These are phyloP conservation scores for Xyliphius kryptos DNA, from an alignment of 2,113 vertebrate species.

Conservation along the genomic window DNA sequence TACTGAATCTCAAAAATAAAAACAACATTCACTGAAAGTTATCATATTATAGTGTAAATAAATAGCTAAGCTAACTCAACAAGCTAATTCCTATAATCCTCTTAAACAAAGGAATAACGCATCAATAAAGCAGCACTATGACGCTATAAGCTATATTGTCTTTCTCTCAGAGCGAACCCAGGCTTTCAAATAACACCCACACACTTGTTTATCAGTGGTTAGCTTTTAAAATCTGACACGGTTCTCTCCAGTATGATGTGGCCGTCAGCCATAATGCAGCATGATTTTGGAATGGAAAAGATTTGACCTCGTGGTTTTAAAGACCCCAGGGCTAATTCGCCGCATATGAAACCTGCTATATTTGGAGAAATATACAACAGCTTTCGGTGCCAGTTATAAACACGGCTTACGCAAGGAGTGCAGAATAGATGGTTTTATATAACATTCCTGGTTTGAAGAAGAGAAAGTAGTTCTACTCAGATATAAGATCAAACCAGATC, in stretches of 20 bases:
- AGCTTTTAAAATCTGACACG: slow-evolving; percentile 21
- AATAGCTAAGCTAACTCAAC: too few relatives aligned
- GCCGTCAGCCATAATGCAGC: slow-evolving; percentile 23
- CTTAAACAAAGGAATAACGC: too few relatives aligned
- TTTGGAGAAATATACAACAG: slow-evolving; percentile 8
- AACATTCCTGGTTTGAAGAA: too few relatives aligned
- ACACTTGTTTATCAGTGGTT: not conserved
- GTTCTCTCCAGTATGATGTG: slow-evolving; percentile 12
- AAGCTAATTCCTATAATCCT: too few relatives aligned
- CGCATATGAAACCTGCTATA: slow-evolving; percentile 12
- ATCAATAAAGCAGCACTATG: too few relatives aligned
- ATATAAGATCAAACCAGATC: too few relatives aligned
- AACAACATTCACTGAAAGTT: too few relatives aligned
- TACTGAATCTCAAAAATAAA: too few relatives aligned
- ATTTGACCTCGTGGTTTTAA: slow-evolving; percentile 31
- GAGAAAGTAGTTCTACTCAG: not conserved
- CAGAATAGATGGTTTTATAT: not conserved
- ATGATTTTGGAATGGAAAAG: slow-evolving; percentile 28
- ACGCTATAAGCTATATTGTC: too few relatives aligned
- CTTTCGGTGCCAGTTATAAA: too few relatives aligned
- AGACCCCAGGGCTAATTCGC: not conserved
- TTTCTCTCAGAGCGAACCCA: not conserved
- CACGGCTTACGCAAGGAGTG: too few relatives aligned
- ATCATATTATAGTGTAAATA: too few relatives aligned
- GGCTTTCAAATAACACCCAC: slow-evolving; percentile 8